Percentiles rank a stretch among this genome's conserved stretches.
Evolutionary conservation across 1,140 invertebrate species (phyloP).

Genomic region (Gonioctena quinquepunctata): DNA sequence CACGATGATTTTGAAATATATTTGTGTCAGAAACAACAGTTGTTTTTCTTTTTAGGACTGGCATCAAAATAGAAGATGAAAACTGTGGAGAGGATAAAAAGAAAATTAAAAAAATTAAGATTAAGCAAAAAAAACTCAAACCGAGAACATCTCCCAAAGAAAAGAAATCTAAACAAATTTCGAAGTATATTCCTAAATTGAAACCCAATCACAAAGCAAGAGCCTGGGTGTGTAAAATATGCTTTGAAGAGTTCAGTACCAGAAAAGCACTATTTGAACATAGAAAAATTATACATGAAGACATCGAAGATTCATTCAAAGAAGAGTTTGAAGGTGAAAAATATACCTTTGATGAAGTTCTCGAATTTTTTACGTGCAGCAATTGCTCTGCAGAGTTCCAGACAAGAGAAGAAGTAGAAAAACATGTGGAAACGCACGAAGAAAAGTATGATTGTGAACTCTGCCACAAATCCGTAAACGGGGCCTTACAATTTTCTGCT

Average conservation of each 20-base stretch:
- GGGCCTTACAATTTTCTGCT: conserved; percentile 39
- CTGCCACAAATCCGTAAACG: conserved; percentile 32
- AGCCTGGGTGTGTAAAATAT: conserved; percentile 43
- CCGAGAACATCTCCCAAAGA: not conserved
- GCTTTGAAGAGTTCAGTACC: conserved; percentile 32
- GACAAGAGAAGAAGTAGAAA: conserved; percentile 40
- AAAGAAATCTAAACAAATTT: not conserved
- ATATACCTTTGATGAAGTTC: conserved; percentile 35
- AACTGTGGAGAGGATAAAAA: not conserved
- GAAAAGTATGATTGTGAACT: conserved; percentile 34
- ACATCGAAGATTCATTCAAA: conserved; percentile 8
- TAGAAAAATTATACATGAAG: conserved; percentile 25
- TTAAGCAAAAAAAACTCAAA: not conserved
- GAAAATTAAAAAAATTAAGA: not conserved
- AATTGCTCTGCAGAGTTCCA: conserved; percentile 39
- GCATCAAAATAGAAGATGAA: not conserved
- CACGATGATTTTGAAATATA: no score
- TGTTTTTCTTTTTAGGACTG: not conserved
- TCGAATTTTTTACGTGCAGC: conserved; percentile 40
- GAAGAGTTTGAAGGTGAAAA: conserved; percentile 18
- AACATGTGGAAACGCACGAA: conserved; percentile 51
- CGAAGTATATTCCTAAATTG: conserved; percentile 21
- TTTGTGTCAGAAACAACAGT: conserved; percentile 6
- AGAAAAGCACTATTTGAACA: conserved; percentile 37
- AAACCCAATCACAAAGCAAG: conserved; percentile 35